These are phyloP conservation scores for Leptocoma aspasia DNA, from an alignment of 2,113 vertebrate genomes.

Conservation along the genomic window DNA sequence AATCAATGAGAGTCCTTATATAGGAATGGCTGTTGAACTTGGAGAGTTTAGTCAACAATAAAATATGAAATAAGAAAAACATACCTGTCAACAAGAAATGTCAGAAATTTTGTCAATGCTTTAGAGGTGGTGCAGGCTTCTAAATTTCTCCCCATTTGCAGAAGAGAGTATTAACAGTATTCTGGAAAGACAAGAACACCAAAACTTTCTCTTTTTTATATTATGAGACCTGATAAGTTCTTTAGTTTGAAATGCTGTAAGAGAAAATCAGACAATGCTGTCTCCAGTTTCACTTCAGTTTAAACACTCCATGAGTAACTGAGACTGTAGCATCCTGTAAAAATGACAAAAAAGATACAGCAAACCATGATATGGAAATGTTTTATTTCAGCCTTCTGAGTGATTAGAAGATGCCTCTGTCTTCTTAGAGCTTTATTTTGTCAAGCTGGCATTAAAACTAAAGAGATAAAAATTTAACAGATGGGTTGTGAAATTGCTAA, in stretches of 20 bases:
- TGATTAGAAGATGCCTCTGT: not conserved
- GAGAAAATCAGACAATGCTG: not conserved
- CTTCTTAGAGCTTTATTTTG: not conserved
- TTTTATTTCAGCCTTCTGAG: not conserved
- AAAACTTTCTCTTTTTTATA: not conserved
- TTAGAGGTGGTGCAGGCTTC: not conserved
- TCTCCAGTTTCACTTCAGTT: not conserved
- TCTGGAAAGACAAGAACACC: not conserved
- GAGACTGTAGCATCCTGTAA: not conserved
- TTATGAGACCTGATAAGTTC: not conserved
- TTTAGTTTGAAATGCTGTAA: not conserved
- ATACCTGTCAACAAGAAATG: not conserved
- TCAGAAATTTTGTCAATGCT: not conserved
- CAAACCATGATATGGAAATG: not conserved
- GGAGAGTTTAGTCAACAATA: not conserved
- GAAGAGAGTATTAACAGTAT: not conserved
- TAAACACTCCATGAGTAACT: not conserved
- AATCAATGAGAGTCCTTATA: not conserved
- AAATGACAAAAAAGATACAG: not conserved
- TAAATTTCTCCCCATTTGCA: not conserved
- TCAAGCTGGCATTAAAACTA: not conserved
- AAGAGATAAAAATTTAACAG: slow-evolving; percentile 5
- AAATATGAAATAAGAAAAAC: not conserved
- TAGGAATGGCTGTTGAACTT: not conserved
- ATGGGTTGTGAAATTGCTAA: slow-evolving; percentile 10